These are phyloP conservation scores for Copidosoma floridanum DNA, from an alignment of 1,140 invertebrate species.

Conservation along the genomic window DNA sequence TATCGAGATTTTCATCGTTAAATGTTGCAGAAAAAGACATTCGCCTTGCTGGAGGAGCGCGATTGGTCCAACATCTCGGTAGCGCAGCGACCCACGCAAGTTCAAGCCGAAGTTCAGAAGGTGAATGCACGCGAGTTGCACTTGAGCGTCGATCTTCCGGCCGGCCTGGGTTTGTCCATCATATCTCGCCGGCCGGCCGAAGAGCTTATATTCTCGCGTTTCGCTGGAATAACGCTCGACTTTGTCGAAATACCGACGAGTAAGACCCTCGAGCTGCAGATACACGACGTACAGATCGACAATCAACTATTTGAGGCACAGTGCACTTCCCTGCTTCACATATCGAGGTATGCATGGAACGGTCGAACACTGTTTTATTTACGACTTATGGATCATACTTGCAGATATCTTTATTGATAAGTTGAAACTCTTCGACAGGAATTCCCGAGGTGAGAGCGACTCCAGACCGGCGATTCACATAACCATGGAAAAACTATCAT, in stretches of 20 bases:
- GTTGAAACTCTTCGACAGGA: too few species aligned
- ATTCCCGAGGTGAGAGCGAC: conserved; percentile 47
- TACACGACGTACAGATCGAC: conserved; percentile 82
- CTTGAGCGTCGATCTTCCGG: conserved; percentile 62
- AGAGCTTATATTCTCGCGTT: conserved; percentile 81
- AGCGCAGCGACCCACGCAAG: conserved; percentile 55
- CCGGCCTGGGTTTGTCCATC: conserved; percentile 81
- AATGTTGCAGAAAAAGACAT: conserved; percentile 49
- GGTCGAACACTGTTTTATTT: too few species aligned
- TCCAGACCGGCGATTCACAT: conserved; percentile 65
- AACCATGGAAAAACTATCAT: conserved; percentile 66
- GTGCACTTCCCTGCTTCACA: conserved; percentile 79
- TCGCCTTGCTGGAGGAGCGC: conserved; percentile 57
- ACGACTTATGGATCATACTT: too few species aligned
- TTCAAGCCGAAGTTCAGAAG: conserved; percentile 31
- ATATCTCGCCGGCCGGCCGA: conserved; percentile 75
- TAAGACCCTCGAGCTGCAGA: conserved; percentile 70
- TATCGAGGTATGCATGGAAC: conserved; percentile 56
- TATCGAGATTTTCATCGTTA: neutral
- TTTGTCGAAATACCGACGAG: conserved; percentile 59
- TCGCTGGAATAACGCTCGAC: conserved; percentile 72
- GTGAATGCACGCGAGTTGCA: conserved; percentile 57
- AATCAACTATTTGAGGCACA: conserved; percentile 87
- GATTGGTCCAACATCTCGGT: conserved; percentile 61
- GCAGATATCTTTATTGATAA: too few species aligned